These are phyloP conservation scores for Periophthalmodon schlosseri DNA, from an alignment of 2,113 vertebrate genomes.

Conservation along the genomic window DNA sequence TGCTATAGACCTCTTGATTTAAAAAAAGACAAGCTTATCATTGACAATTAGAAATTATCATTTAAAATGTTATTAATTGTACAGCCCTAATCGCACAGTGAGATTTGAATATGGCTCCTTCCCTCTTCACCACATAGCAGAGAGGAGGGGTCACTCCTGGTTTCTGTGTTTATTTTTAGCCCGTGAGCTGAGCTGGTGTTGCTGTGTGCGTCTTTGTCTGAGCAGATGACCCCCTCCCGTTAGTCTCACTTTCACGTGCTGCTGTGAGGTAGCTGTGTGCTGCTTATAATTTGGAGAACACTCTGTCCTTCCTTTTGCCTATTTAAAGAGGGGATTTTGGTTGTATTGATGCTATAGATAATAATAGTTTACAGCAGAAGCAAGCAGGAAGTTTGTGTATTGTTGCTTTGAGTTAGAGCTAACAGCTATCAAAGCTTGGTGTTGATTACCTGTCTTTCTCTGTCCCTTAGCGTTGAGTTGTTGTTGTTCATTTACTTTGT, in stretches of 20 bases:
- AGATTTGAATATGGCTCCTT: background rate
- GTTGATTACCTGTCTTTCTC: slow-evolving; percentile 27
- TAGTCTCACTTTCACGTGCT: slow-evolving; percentile 10
- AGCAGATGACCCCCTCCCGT: slow-evolving; percentile 53
- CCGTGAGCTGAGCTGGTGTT: slow-evolving; percentile 58
- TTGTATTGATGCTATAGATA: slow-evolving; percentile 32
- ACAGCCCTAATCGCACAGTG: background rate
- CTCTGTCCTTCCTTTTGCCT: background rate
- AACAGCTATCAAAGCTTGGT: slow-evolving; percentile 43
- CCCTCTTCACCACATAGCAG: background rate
- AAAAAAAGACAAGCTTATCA: no score
- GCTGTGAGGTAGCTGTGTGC: slow-evolving; percentile 14
- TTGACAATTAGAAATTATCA: no score
- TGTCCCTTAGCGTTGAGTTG: slow-evolving; percentile 38
- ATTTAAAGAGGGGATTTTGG: slow-evolving; percentile 15
- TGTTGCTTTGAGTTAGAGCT: slow-evolving; percentile 37
- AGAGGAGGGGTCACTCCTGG: slow-evolving; percentile 36
- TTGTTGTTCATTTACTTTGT: slow-evolving; percentile 24
- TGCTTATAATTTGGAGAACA: background rate
- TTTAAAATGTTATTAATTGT: no score
- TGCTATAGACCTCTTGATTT: no score
- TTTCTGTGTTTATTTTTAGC: slow-evolving; percentile 79
- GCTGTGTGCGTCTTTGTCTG: slow-evolving; percentile 71
- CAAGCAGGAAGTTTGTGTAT: slow-evolving; percentile 61
- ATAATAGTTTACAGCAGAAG: slow-evolving; percentile 52